These are phyloP conservation scores for Meriones unguiculatus DNA, from an alignment of 2,113 vertebrate species.

Conservation along the genomic window DNA sequence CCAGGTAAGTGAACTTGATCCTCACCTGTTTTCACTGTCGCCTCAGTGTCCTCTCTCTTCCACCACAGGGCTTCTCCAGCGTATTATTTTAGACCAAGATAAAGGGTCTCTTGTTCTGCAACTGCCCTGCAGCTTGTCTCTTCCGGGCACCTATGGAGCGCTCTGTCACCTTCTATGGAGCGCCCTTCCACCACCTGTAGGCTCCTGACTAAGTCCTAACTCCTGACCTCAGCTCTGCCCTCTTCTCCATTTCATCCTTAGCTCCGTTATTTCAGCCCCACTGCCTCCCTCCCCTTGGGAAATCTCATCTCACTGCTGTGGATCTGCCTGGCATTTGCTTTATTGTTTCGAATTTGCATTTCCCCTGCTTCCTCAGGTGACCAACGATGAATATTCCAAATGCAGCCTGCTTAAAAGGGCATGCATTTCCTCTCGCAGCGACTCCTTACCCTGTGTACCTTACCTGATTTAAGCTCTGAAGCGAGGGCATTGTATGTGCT, in stretches of 20 bases:
- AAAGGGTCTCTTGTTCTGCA: neutral
- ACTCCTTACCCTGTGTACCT: neutral
- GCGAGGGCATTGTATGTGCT: neutral
- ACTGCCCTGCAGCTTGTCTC: neutral
- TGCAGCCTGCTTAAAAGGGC: neutral
- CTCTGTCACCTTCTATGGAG: neutral
- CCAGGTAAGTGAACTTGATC: constrained; percentile 89
- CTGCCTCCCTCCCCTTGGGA: no score
- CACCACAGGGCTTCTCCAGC: neutral
- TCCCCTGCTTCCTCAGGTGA: neutral
- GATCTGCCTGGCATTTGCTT: neutral
- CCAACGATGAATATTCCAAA: neutral
- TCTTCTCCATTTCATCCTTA: rapidly evolving
- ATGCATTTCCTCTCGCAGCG: neutral
- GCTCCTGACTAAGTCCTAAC: neutral
- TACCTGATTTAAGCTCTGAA: neutral
- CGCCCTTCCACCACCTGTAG: neutral
- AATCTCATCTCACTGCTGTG: neutral
- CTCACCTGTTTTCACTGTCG: neutral
- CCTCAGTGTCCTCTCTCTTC: neutral
- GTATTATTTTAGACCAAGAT: neutral
- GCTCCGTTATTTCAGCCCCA: rapidly evolving
- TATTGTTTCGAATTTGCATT: neutral
- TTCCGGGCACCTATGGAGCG: neutral
- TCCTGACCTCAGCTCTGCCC: neutral